These are phyloP conservation scores for Galerucella nymphaeae DNA, from an alignment of 2,888 invertebrate genomes.

Conservation along the genomic window DNA sequence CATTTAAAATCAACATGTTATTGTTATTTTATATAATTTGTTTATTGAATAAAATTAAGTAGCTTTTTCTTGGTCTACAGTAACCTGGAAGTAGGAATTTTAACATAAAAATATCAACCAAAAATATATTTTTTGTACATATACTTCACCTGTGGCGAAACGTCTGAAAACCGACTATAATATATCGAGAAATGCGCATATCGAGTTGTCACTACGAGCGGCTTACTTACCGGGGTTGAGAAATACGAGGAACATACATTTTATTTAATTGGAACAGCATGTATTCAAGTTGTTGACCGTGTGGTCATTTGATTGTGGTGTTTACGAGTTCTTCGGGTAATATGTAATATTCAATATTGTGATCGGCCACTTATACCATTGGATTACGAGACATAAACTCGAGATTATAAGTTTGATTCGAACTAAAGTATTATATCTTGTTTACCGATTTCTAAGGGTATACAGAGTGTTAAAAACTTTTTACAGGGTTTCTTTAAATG, in stretches of 20 bases:
- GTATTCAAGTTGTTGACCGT: constrained; percentile 59
- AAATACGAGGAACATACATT: constrained; percentile 60
- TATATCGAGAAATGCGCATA: constrained; percentile 32
- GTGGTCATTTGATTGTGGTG: constrained; percentile 58
- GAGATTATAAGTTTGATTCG: constrained; percentile 55
- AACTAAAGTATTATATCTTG: constrained; percentile 52
- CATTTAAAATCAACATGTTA: no score
- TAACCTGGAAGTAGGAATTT: no score
- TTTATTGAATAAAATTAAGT: no score
- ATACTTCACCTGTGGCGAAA: neutral
- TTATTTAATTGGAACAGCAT: constrained; percentile 63
- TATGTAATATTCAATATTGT: constrained; percentile 63
- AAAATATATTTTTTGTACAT: neutral
- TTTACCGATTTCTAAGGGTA: constrained; percentile 41
- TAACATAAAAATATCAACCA: no score
- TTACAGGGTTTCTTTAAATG: no score
- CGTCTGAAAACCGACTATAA: neutral
- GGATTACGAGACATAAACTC: constrained; percentile 58
- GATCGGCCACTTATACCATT: constrained; percentile 61
- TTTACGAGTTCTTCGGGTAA: constrained; percentile 58
- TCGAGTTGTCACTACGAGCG: constrained; percentile 39
- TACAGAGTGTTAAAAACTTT: constrained; percentile 41
- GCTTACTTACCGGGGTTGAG: constrained; percentile 46
- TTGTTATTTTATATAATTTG: no score
- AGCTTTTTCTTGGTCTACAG: no score